Base-by-base conservation (phyloP, 2,797 vertebrate species). In the Danio tinwini region DNA sequence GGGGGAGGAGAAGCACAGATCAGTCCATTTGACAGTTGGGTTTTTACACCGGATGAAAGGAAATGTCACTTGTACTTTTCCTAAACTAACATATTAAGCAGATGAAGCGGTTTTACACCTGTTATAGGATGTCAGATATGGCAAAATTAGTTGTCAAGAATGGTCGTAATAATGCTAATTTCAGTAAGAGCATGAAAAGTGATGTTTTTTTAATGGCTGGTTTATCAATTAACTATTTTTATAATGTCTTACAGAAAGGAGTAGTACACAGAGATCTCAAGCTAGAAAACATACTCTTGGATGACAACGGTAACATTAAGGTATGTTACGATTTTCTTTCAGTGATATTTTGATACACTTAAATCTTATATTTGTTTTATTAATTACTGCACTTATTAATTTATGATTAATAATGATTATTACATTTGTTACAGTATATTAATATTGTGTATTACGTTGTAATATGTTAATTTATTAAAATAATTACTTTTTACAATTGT, bases 221-320 rank as follows among this genome's bases (percentile, higher is more conserved):
- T n/a, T n/a, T n/a, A n/a, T n/a, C n/a, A n/a, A n/a, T n/a, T 5
- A 11, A 17, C 14, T 56, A 47, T 67, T 9, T 45, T 71, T 9
- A 40, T 81, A 17, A n/a, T 86, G 55, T 78, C 0, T 94, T 95
- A 83, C 92, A 99, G 98, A 99, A 97, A 0, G 96, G 98, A 59
- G 97, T 99, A 88, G 98, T 99, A 88, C 98, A 99, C 91, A 93
- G 98, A 88, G 98, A 99, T 92, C 91, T 99, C 90, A 99, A 99
- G 95, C 93, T 99, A 94, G 98, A 99, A 95, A 99, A 99, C 79
- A 98, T 99, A 91, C 95, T 99, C 91, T 96, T 99, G 78, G 98
- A 99, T 92, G 98, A 98, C 91, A 98, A 95, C 93, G 96, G 96
- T 93, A 99, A 99, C 90, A 99, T 99, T 88, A 99, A 99, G 97